These are phyloP conservation scores for Corythaixoides concolor DNA, from an alignment of 2,113 vertebrate genomes.

Conservation along the genomic window DNA sequence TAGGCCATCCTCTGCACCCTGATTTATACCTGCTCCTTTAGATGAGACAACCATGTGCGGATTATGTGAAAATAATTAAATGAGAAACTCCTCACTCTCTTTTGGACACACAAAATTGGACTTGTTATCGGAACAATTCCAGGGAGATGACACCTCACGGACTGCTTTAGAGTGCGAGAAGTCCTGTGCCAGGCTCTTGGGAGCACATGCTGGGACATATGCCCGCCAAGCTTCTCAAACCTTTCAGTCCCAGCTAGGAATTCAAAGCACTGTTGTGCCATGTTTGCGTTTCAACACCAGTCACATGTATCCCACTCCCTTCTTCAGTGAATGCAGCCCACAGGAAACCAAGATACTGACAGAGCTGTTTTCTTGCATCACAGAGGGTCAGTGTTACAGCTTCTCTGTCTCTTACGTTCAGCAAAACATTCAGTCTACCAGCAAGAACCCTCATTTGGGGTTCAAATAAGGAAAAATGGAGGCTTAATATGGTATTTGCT, in stretches of 20 bases:
- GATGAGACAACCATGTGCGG: background rate
- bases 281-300: background rate
- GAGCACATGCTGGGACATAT: accelerated
- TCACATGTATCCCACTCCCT: background rate
- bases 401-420: background rate
- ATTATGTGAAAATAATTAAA: background rate
- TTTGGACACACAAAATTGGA: background rate
- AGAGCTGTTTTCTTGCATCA: background rate
- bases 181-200: background rate
- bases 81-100: background rate
- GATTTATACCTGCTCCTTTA: background rate
- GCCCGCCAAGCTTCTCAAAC: background rate
- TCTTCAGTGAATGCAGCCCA: background rate
- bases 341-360: accelerated
- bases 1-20: background rate
- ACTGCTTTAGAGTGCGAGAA: background rate
- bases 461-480: background rate
- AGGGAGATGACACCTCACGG: background rate
- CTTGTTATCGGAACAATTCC: background rate
- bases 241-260: background rate
- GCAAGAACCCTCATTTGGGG: background rate
- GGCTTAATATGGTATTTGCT: background rate
- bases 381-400: accelerated
- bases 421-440: background rate
- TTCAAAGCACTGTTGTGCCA: background rate